A percentile compares a stretch with the other conserved stretches of the same genome.
Conservation (phyloP, 2,113 vertebrate species). For the Marcusenius ussheri region DNA sequence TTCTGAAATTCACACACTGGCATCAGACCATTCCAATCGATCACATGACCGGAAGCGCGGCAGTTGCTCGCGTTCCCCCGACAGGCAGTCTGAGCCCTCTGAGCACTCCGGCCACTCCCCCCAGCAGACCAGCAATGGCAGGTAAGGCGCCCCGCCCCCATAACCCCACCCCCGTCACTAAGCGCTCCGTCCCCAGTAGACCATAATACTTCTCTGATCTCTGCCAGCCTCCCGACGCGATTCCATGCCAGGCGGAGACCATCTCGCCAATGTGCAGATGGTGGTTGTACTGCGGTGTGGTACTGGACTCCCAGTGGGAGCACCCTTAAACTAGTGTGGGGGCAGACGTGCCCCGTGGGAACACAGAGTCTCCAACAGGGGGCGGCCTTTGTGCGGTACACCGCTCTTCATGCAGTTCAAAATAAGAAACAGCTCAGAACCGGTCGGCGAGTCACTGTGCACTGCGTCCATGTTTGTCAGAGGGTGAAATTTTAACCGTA, state of each 20-base stretch:
- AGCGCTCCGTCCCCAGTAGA: background rate
- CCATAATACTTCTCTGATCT: background rate
- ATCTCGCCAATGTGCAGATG: background rate
- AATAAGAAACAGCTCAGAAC: background rate
- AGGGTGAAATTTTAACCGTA: background rate
- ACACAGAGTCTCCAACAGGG: background rate
- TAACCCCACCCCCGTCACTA: background rate
- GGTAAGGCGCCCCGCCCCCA: slow-evolving; percentile 58
- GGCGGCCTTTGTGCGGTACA: background rate
- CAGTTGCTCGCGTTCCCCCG: slow-evolving; percentile 88
- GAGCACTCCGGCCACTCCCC: slow-evolving; percentile 93
- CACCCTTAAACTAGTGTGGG: background rate
- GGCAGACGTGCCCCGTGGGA: background rate
- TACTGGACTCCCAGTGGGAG: background rate
- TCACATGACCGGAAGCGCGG: slow-evolving; percentile 86
- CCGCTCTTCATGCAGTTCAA: background rate
- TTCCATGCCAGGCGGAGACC: background rate
- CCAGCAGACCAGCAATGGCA: slow-evolving; percentile 91
- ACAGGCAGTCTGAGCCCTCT: slow-evolving; percentile 89
- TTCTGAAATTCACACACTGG: slow-evolving; percentile 98
- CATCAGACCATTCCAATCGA: slow-evolving; percentile 94
- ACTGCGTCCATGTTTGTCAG: background rate
- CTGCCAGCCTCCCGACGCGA: background rate
- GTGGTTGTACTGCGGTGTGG: background rate
- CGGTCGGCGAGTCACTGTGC: background rate